These are phyloP conservation scores for Hyles lineata DNA, from an alignment of 2,888 invertebrate genomes.

Conservation along the genomic window DNA sequence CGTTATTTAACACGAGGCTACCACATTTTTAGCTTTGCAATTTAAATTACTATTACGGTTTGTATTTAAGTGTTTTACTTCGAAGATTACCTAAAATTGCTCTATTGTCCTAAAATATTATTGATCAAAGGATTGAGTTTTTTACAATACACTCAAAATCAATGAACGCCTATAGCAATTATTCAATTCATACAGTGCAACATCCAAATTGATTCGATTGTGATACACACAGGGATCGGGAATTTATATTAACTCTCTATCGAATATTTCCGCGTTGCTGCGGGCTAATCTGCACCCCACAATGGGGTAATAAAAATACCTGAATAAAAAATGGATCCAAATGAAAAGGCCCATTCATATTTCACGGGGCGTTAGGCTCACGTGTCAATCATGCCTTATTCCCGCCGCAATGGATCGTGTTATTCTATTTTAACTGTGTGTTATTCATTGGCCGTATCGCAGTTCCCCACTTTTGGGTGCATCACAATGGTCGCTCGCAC, in stretches of 20 bases:
- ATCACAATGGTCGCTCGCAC: conserved; percentile 62
- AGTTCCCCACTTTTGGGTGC: conserved; percentile 63
- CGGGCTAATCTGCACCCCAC: conserved; percentile 70
- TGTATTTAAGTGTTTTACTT: background rate
- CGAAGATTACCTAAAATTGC: background rate
- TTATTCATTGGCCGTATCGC: conserved; percentile 80
- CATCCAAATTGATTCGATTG: conserved; percentile 16
- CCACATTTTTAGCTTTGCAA: conserved; percentile 64
- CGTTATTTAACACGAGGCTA: conserved; percentile 63
- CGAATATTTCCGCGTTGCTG: conserved; percentile 75
- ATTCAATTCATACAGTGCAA: background rate
- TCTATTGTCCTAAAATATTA: background rate
- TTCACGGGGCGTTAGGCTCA: conserved; percentile 69
- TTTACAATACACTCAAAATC: background rate
- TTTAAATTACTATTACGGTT: conserved; percentile 42
- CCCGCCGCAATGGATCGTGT: conserved; percentile 72
- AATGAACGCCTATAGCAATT: conserved; percentile 36
- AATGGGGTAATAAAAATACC: conserved; percentile 74
- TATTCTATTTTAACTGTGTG: conserved; percentile 76
- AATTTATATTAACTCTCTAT: conserved; percentile 67
- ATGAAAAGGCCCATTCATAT: conserved; percentile 67
- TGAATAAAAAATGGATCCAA: conserved; percentile 61
- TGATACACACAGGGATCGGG: background rate
- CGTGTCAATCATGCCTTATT: conserved; percentile 80
- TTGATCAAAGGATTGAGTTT: background rate